These are phyloP conservation scores for Phytoseiulus persimilis DNA, from an alignment of 2,888 invertebrate genomes.

Conservation along the genomic window DNA sequence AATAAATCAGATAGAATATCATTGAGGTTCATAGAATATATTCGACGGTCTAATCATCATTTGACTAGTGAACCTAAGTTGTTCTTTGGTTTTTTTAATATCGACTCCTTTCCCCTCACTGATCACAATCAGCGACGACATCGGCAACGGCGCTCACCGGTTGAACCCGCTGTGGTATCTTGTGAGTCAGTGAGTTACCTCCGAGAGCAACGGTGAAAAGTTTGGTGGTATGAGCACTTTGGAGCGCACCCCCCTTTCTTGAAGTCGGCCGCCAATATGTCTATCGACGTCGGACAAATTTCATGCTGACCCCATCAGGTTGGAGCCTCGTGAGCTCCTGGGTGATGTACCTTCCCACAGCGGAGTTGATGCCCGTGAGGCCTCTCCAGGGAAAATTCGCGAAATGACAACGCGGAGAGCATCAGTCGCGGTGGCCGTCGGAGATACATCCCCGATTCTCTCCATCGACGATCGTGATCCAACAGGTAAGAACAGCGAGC, in stretches of 20 bases:
- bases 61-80: not conserved
- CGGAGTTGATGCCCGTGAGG: not conserved
- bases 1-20: not conserved
- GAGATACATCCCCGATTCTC: not conserved
- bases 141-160: not conserved
- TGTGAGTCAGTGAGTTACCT: not conserved
- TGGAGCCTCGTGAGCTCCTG: too few species aligned
- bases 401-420: not conserved
- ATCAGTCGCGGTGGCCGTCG: not conserved
- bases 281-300: too few species aligned
- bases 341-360: not conserved
- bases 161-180: not conserved
- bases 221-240: too few species aligned
- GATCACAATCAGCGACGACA: not conserved
- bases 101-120: not conserved
- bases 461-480: not conserved
- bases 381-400: not conserved
- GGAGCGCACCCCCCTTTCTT: too few species aligned
- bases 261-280: too few species aligned
- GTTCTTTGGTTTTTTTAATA: not conserved
- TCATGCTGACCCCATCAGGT: too few species aligned
- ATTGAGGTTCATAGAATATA: not conserved
- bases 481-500: too few species aligned
- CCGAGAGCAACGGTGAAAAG: not conserved
- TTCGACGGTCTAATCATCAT: not conserved